Conservation (phyloP, 1,140 invertebrate genomes). For the Drosophila serrata region DNA sequence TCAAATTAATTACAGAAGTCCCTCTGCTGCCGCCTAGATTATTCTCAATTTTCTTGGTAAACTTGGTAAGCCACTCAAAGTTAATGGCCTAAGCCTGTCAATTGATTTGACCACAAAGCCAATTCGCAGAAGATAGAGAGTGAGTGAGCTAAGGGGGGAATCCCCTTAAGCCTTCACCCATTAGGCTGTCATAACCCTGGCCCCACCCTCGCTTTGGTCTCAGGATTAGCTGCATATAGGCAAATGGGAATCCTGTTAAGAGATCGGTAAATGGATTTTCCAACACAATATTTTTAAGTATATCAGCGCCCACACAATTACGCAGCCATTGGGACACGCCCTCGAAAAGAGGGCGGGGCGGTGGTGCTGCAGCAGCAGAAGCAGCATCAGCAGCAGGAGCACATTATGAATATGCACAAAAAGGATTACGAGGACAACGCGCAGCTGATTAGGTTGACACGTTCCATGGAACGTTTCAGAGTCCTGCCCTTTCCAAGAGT, state of each 20-base stretch:
- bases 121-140: conserved; percentile 29
- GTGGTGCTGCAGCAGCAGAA: conserved; percentile 6
- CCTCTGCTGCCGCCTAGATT: not conserved
- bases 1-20: not conserved
- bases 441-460: conserved; percentile 73
- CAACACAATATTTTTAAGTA: conserved; percentile 42
- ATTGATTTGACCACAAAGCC: conserved; percentile 27
- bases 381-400: conserved; percentile 2
- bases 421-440: conserved; percentile 58
- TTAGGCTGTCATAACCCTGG: conserved; percentile 40
- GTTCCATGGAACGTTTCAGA: conserved; percentile 48
- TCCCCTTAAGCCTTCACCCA: conserved; percentile 24
- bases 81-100: conserved; percentile 25
- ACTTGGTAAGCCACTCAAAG: not conserved
- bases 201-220: conserved; percentile 3
- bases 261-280: conserved; percentile 21
- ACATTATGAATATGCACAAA: conserved; percentile 61
- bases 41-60: not conserved
- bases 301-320: conserved; percentile 76
- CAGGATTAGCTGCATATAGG: conserved; percentile 8
- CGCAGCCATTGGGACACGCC: conserved; percentile 52
- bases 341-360: not conserved
- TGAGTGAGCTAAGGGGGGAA: not conserved
- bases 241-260: conserved; percentile 18
- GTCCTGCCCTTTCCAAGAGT: not conserved